Percentiles rank a stretch among this genome's conserved stretches.
Evolutionary conservation across 1,140 invertebrate species (phyloP).

Genomic region (Tigriopus japonicus): DNA sequence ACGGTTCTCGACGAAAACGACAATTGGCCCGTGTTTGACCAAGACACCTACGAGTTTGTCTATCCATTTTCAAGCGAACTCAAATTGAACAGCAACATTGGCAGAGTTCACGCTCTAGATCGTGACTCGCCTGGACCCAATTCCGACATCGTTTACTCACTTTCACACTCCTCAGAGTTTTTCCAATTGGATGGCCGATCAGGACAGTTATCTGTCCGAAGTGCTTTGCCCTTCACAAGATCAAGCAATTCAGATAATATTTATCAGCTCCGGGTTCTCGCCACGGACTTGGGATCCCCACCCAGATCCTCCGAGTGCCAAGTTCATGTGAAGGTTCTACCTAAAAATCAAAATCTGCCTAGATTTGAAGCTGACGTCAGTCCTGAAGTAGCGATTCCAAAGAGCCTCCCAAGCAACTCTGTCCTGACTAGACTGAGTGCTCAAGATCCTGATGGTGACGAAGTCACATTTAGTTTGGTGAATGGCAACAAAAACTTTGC

Average conservation of each 20-base stretch:
- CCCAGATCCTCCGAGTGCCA: conserved; percentile 63
- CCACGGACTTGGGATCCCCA: conserved; percentile 79
- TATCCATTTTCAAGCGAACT: background rate
- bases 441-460: conserved; percentile 52
- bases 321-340: conserved; percentile 67
- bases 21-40: conserved; percentile 74
- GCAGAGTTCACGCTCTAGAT: conserved; percentile 69
- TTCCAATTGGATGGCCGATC: conserved; percentile 76
- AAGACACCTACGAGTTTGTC: conserved; percentile 57
- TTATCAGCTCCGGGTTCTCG: conserved; percentile 60
- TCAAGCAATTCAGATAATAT: conserved; percentile 56
- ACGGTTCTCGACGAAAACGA: conserved; percentile 79
- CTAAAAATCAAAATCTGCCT: conserved; percentile 73
- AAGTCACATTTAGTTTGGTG: conserved; percentile 64
- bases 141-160: conserved; percentile 71
- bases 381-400: conserved; percentile 56
- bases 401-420: conserved; percentile 45
- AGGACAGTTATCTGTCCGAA: conserved; percentile 71
- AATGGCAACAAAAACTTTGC: conserved; percentile 54
- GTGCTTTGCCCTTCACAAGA: conserved; percentile 56
- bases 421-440: conserved; percentile 43
- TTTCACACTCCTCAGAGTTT: conserved; percentile 70
- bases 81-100: conserved; percentile 32
- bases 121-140: conserved; percentile 82
- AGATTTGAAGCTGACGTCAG: conserved; percentile 40